Conservation (phyloP, 64 coral and sea anemone species). For the Acropora tenuis region DNA sequence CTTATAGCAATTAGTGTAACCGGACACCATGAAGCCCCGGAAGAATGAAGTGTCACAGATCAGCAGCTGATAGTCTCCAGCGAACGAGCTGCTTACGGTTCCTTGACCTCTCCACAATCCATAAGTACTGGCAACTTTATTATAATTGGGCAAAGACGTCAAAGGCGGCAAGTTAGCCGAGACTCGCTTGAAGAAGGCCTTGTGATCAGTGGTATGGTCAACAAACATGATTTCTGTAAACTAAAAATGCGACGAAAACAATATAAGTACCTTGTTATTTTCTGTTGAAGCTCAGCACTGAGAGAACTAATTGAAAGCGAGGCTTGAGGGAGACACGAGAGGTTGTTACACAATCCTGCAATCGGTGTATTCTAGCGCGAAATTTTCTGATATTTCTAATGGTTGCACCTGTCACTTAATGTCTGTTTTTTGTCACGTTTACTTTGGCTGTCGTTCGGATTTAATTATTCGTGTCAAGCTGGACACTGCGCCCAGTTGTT, state of each 20-base stretch:
- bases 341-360: too few relatives aligned
- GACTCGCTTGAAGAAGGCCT: neutral
- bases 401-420: too few relatives aligned
- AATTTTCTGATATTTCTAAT: too few relatives aligned
- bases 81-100: neutral
- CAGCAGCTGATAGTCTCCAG: conserved; percentile 22
- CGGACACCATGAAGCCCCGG: conserved; percentile 2
- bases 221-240: conserved; percentile 44
- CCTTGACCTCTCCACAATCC: conserved; percentile 37
- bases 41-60: conserved; percentile 18
- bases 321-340: too few relatives aligned
- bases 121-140: neutral
- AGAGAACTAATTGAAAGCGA: too few relatives aligned
- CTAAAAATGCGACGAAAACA: neutral
- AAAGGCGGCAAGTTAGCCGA: neutral
- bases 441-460: too few relatives aligned
- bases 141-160: neutral
- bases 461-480: too few relatives aligned
- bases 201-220: neutral
- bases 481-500: too few relatives aligned
- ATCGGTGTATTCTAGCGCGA: too few relatives aligned
- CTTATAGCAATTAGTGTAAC: conserved; percentile 42
- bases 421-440: too few relatives aligned
- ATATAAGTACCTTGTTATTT: neutral
- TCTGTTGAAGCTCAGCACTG: neutral